Evolutionary conservation across 2,113 vertebrate genomes (phyloP), one percentile per base, ranked within the genome.

Genomic region (Rhodinocichla rosea): DNA sequence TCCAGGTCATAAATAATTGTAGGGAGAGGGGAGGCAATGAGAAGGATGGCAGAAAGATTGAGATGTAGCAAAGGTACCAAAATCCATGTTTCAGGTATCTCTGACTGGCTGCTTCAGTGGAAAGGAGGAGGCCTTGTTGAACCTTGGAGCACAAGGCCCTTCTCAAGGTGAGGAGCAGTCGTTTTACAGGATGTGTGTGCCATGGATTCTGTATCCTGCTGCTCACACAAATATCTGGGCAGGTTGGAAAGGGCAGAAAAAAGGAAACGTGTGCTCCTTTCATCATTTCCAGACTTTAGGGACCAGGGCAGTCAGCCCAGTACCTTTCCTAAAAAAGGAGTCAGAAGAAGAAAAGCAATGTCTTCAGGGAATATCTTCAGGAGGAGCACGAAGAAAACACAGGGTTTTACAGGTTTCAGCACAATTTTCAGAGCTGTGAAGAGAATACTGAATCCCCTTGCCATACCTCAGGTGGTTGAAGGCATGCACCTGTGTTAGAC

Each of bases 151-250:
- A 82, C 6, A 5, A 60, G 44, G 5, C 6, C 44, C 33, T 78
- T 70, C 52, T 56, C 57, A 71, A 23, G 32, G 11, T 0, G 3
- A 32, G 42, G 69, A 56, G 62, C 2, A 7, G 22, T 30, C 50
- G 27, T 15, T 37, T 15, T 45, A 17, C 9, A 40, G 37, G 22
- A 28, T 0, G 0, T 14, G 11, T 1, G 0, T 64, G 59, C 2
- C 1, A 50, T 42, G 32, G 53, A 45, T 27, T 73, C 26, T 50
- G 35, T 80, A 49, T 71, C 23, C 71, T 16, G 28, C 14, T 68
- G 52, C 32, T 37, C 67, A 35, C 52, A 32, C 30, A 75, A 77
- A 42, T 30, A 27, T 30, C 39, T 80, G 37, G n/a, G 21, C 22
- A 35, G 13, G 17, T 47, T 83, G 74, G 24, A 11, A 30, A 20